A percentile compares a stretch with the other conserved stretches of the same genome.
phyloP scores from a whole-genome alignment of 2,113 vertebrate genomes.

The Corvus hawaiiensis region DNA sequence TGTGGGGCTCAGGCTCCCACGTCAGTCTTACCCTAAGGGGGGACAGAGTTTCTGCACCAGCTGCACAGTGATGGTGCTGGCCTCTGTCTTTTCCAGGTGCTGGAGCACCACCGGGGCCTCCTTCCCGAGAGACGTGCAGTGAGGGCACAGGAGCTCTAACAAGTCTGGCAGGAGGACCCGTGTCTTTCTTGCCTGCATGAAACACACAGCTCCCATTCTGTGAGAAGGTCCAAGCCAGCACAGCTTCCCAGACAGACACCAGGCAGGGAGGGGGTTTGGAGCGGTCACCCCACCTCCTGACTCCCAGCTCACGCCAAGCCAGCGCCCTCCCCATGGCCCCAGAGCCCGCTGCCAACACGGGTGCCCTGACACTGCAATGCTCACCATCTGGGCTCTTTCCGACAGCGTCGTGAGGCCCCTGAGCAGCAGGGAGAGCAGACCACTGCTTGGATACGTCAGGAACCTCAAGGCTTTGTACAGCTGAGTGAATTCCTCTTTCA shows the following conservation, averaged over 20 bases:
- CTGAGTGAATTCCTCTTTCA: not conserved
- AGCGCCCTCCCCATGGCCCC: no score
- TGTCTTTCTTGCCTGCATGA: not conserved
- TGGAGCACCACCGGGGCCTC: not conserved
- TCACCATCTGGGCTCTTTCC: fast-evolving
- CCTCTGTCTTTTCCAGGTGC: no score
- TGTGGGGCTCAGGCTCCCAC: not conserved
- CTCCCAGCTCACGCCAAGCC: not conserved
- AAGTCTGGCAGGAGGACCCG: not conserved
- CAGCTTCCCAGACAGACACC: not conserved
- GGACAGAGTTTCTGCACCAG: not conserved
- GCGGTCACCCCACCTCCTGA: no score
- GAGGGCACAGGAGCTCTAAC: no score
- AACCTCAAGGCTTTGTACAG: not conserved
- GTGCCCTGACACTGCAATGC: no score
- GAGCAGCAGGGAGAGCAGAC: not conserved
- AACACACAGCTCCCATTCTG: not conserved
- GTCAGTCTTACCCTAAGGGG: not conserved
- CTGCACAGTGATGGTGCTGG: not conserved
- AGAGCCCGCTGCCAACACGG: not conserved
- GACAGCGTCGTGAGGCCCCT: fast-evolving
- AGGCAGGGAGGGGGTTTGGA: not conserved
- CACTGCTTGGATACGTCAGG: not conserved
- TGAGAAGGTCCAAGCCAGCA: not conserved
- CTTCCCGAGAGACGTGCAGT: no score